phyloP scores from a whole-genome alignment of 2,797 vertebrate genomes.

The Toxotes lorentzi region DNA sequence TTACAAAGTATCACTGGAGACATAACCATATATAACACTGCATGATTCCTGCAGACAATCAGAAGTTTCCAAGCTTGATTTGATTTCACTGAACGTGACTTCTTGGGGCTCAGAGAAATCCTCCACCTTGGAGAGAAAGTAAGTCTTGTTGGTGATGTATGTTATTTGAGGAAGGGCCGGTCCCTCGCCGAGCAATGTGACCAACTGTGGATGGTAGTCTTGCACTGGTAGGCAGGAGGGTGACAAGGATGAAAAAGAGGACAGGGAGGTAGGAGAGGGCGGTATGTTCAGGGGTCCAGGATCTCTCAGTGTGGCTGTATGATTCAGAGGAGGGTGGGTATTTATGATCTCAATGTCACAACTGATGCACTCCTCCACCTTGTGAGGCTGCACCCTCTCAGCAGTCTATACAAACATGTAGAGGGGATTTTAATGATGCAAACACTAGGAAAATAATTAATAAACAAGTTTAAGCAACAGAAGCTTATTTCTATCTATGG shows the following conservation, averaged over 20 bases:
- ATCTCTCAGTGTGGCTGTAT: background rate
- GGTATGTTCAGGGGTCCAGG: background rate
- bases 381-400: constrained; percentile 52
- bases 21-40: constrained; percentile 23
- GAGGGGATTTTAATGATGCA: background rate
- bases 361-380: constrained; percentile 72
- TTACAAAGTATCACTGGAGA: constrained; percentile 16
- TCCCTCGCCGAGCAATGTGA: background rate
- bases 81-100: background rate
- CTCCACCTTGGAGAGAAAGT: background rate
- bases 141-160: constrained; percentile 31
- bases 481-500: background rate
- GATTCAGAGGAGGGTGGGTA: background rate
- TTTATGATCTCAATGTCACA: constrained; percentile 71
- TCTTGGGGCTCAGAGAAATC: constrained; percentile 2
- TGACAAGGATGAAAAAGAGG: background rate
- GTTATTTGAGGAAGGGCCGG: background rate
- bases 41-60: constrained; percentile 24
- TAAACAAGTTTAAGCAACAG: background rate
- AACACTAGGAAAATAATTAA: background rate
- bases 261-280: background rate
- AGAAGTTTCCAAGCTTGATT: background rate
- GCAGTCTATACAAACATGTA: constrained; percentile 49
- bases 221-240: background rate
- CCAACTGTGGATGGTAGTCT: constrained; percentile 52